Base-by-base conservation (phyloP, 1,140 invertebrate genomes). In the Eubasilissa regina region DNA sequence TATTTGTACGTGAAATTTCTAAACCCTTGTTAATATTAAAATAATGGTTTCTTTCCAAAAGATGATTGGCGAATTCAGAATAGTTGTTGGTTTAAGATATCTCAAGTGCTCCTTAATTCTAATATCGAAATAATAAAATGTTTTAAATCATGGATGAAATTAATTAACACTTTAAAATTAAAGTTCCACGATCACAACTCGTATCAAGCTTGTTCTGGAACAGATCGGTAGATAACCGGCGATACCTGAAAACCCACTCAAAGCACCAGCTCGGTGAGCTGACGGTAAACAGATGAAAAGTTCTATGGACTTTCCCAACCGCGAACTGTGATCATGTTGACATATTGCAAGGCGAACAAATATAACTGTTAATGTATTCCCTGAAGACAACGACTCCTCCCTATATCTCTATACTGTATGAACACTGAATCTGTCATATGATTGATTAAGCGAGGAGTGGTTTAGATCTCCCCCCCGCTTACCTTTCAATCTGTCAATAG, bases 291-390 rank as follows among this genome's bases (percentile, higher is more conserved):
- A 58, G 55, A 8, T 21, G 11, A 9, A 21, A 9, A 58, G 55
- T 58, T 35, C 55, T 58, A 58, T 58, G 55, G 55, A 58, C 55
- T 58, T 21, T 58, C 55, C 55, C 21, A 15, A 21, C 7, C 17
- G 17, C 53, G 17, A 58, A 21, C 17, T 19, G 55, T 4, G 55
- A 58, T 58, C 55, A 21, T 58, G 55, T 58, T 58, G 55, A 58
- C 55, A 21, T 58, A 58, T 21, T 15, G 55, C 55, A 12, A 21
- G 15, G 55, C 4, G 17, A 58, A 58, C 55, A 58, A 58, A 58
- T 58, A 15, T 1, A 58, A 58, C 55, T 21, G 55, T 17, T 58
- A 58, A 58, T 21, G 55, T 58, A 58, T 58, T 58, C 55, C 55
- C 55, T 13, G 9, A 21, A 58, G 55, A 21, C 55, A 58, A 9